Base-by-base conservation (phyloP, 2,797 vertebrate species). In the Hemibagrus guttatus region DNA sequence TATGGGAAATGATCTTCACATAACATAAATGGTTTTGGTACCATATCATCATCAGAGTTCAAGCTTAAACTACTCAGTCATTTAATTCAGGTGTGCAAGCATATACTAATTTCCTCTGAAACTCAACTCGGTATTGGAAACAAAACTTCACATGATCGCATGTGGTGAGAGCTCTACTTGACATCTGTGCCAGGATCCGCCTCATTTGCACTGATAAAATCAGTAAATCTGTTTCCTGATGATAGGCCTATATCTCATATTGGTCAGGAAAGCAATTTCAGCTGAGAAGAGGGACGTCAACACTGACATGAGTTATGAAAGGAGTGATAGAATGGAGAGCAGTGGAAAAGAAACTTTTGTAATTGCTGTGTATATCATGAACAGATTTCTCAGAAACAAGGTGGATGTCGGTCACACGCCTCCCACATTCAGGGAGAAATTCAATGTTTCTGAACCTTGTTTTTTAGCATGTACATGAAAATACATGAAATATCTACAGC, bases 161-260 rank as follows among this genome's bases (percentile, higher is more conserved):
- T 68, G 52, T 13, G 75, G 58, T 68, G 85, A 81, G 58, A 19
- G 39, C 21, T 61, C 7, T 42, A 49, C 56, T 39, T 80, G 56
- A 63, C 39, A 86, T 74, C 68, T 82, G 80, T 46, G 49, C 59
- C 56, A 1, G 56, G 46, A 86, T 75, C 54, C 6, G 17, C 58
- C 63, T 56, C 39, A 75, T 85, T 83, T 84, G 84, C 86, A 86
- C 64, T 86, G 84, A 87, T 87, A 89, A 59, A 75, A 63, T 85
- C 83, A 80, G 84, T 85, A 85, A 84, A 71, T 61, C 59, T 42
- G 26, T 69, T 82, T 80, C 52, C 83, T 76, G 69, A 39, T 85
- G 79, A 87, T 83, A 85, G 69, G 42, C 56, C 69, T 28, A 46
- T 63, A 21, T 35, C 35, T 78, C 49, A 59, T 63, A 83, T 80